A percentile compares a stretch with the other conserved stretches of the same genome.
Evolutionary conservation across 2,113 vertebrate species (phyloP).

Genomic region (Caranx ignobilis): DNA sequence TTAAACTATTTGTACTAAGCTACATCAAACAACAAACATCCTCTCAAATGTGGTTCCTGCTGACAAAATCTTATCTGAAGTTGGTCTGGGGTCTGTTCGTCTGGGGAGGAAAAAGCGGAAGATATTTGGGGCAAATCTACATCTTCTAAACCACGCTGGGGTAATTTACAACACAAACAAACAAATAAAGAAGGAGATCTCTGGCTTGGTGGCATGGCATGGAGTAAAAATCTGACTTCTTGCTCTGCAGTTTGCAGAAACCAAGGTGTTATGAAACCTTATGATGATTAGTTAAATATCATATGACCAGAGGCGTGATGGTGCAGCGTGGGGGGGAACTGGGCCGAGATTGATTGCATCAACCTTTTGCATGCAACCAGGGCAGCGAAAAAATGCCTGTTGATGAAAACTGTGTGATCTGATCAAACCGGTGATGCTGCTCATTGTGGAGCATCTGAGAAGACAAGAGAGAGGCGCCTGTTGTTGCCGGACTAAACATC

Average conservation of each 20-base stretch:
- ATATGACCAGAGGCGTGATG: constrained; percentile 49
- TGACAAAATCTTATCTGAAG: constrained; percentile 76
- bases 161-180: constrained; percentile 59
- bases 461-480: constrained; percentile 23
- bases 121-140: constrained; percentile 46
- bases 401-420: constrained; percentile 13
- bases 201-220: constrained; percentile 11
- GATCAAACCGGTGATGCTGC: neutral
- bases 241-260: constrained; percentile 3
- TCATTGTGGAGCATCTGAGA: neutral
- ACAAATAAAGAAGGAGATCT: constrained; percentile 62
- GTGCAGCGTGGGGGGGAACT: neutral
- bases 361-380: neutral
- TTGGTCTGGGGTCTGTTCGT: constrained; percentile 31
- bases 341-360: neutral
- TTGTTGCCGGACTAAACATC: neutral
- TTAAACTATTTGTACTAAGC: constrained; percentile 19
- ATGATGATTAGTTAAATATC: constrained; percentile 28
- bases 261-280: constrained; percentile 36
- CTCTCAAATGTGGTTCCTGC: constrained; percentile 71
- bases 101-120: constrained; percentile 39
- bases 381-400: neutral
- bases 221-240: constrained; percentile 54
- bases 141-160: neutral
- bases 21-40: constrained; percentile 69